Evolutionary conservation across 2,888 invertebrate genomes (phyloP).

Genomic region (Ophioninae sp.): DNA sequence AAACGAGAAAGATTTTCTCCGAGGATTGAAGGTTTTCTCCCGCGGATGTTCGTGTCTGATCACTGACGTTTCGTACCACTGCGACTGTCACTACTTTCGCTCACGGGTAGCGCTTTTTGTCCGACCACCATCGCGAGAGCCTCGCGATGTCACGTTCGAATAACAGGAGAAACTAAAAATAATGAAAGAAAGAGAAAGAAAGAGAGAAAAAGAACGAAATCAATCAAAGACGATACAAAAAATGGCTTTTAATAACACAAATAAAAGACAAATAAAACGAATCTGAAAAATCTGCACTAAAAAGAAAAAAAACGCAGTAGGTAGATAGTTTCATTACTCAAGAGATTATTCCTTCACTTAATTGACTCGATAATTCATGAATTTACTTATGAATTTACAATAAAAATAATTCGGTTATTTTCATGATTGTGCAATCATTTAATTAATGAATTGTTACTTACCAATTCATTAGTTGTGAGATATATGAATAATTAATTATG

Average conservation of each 20-base stretch:
- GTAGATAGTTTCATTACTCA: too few relatives aligned
- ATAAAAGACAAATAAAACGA: too few relatives aligned
- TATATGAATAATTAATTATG: too few relatives aligned
- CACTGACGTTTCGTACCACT: slow-evolving; percentile 61
- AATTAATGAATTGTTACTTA: too few relatives aligned
- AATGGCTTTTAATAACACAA: background rate
- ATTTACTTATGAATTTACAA: too few relatives aligned
- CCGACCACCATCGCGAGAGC: background rate
- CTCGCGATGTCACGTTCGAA: slow-evolving; percentile 9
- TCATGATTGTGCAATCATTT: too few relatives aligned
- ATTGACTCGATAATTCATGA: too few relatives aligned
- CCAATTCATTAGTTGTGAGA: too few relatives aligned
- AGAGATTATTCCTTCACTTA: too few relatives aligned
- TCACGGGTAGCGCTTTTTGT: background rate
- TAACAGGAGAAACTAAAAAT: slow-evolving; percentile 23
- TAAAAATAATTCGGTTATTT: too few relatives aligned
- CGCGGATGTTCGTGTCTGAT: slow-evolving; percentile 46
- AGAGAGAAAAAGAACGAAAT: slow-evolving; percentile 7
- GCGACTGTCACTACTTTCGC: slow-evolving; percentile 45
- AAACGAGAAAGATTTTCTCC: slow-evolving; percentile 3
- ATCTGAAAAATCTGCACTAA: too few relatives aligned
- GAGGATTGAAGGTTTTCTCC: background rate
- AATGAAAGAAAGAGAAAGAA: slow-evolving; percentile 4
- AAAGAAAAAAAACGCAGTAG: too few relatives aligned
- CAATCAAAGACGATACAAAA: slow-evolving; percentile 21